Percentiles rank a stretch among this genome's conserved stretches.
Evolutionary conservation across 2,113 vertebrate species (phyloP).

Genomic region (Pachycephala philippinensis): DNA sequence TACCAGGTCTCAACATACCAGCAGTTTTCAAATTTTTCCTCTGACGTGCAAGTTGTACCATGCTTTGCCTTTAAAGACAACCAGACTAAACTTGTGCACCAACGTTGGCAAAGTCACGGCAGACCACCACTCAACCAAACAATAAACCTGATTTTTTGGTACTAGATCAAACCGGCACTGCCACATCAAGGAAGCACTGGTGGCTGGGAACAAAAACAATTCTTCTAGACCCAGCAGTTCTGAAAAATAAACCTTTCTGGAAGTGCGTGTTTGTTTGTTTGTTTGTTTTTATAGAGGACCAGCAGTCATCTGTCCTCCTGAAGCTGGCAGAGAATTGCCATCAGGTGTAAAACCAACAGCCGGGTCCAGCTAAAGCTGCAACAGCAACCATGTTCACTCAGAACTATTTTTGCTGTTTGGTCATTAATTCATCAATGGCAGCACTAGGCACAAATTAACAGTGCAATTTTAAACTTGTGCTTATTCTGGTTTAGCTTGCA

Average conservation of each 20-base stretch:
- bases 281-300: not conserved
- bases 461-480: not conserved
- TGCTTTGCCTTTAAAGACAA: not conserved
- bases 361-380: no score
- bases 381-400: rapidly evolving
- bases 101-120: not conserved
- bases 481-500: not conserved
- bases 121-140: not conserved
- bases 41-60: not conserved
- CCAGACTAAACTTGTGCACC: not conserved
- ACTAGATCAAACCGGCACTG: not conserved
- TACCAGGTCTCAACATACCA: not conserved
- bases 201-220: not conserved
- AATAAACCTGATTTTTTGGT: not conserved
- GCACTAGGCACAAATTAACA: not conserved
- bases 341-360: not conserved
- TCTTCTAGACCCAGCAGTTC: not conserved
- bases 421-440: not conserved
- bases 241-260: not conserved
- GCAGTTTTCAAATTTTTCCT: not conserved
- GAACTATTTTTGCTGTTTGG: not conserved
- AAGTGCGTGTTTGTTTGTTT: not conserved
- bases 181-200: not conserved
- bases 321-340: not conserved
- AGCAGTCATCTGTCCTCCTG: not conserved